Evolutionary conservation across 2,113 vertebrate species (phyloP), one percentile per base, ranked within the genome.

Genomic region (Pantherophis guttatus): DNA sequence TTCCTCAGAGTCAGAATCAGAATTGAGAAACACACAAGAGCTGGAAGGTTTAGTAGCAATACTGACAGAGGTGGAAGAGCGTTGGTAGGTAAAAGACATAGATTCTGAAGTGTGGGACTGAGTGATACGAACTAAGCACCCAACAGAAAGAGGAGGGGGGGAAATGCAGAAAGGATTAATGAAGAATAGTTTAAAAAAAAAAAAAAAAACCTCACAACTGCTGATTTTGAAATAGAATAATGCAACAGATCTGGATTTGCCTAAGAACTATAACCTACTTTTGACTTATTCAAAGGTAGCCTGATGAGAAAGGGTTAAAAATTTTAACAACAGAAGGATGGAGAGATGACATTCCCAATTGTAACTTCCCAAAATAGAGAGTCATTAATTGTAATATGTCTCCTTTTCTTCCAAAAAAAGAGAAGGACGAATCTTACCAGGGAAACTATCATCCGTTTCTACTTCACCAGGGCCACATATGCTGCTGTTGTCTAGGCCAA

Each of bases 61-160:
- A 98, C 97, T 97, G 98, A 99, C 98, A 92, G 98, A 99, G 94
- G 99, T 98, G 94, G 99, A 99, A 94, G 98, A 99, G 95, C 98
- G 98, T 93, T 99, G 98, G 97, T 99, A 99, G 97, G 98, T 98
- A 98, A 99, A 99, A 93, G 98, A 99, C 99, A 99, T 98, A 95
- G 99, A 99, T 93, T 99, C 99, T 95, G 98, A 98, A 93, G 98
- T 99, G 96, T 97, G 98, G 94, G 99, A 99, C 57, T 99, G 99
- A 97, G 98, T 99, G 96, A 99, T 98, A 96, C 96, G 98, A 97
- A 99, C 99, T 99, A 95, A 91, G 97, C 93, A 95, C 90, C 93
- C 97, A 97, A 92, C 91, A 96, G n/a, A 94, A 92, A 94, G 75
- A 81, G 91, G 90, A 15, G 13, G 65, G 65, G 29, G 57, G 81